Evolutionary conservation across 2,113 vertebrate genomes (phyloP), one percentile per base, ranked within the genome.

Genomic region (Taxidea taxus): DNA sequence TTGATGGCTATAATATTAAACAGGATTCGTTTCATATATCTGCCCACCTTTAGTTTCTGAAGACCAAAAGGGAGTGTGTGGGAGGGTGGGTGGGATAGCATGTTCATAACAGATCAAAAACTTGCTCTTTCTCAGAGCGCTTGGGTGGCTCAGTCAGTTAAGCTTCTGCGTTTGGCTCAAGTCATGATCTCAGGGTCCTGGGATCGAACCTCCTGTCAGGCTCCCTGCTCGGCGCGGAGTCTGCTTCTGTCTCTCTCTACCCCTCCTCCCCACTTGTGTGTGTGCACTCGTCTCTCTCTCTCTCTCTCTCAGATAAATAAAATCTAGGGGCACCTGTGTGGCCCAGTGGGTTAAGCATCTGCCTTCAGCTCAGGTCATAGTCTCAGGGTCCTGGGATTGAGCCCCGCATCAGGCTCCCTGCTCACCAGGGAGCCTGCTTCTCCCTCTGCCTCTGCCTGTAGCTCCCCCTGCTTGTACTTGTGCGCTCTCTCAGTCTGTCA

Each of bases 81-180:
- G 34, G 44, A n/a, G 68, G 27, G 1, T 25, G 44, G 8, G 1
- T 13, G 6, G 25, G 1, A 21, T 37, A 7, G 9, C 11, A 3
- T 13, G 1, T 23, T 39, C 25, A 1, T 8, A 78, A 39, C 15
- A 85, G 15, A 93, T 54, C 82, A 92, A 83, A 92, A 58, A 8
- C 4, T 29, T 64, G 23, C 8, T 91, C 2, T 89, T 93, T 37
- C 66, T 68, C 66, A 68, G 18, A n/a, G 66, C 7, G 9, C 66
- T n/a, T 68, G 34, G 66, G 66, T 37, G 34, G 66, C 34, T 68
- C 16, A 66, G 7, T n/a, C 64, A 4, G 64, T 66, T 66, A n/a
- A 16, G 64, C 7, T 3, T 66, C 64, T n/a, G 34, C 15, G 7
- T 66, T 66, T 15, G 14, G 31, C 64, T 66, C 31, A 68, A 7